Evolutionary conservation across 2,888 invertebrate genomes (phyloP).

Genomic region (Polydrusus pterygomalis): DNA sequence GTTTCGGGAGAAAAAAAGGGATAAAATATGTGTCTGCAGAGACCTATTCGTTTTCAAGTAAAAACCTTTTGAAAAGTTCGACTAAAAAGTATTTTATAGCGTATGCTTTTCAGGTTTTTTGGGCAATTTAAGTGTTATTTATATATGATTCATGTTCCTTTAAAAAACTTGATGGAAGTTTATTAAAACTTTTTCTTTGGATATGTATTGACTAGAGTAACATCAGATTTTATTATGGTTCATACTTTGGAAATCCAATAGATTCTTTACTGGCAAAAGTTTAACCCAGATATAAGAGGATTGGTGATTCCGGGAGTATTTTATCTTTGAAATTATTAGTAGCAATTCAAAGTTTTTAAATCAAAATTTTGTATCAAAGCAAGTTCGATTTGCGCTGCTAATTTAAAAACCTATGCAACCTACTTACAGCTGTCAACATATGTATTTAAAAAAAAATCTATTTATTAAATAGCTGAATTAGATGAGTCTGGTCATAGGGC

Average conservation of each 20-base stretch:
- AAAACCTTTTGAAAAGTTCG: neutral
- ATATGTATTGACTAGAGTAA: neutral
- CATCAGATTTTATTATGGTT: neutral
- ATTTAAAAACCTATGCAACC: too few species aligned
- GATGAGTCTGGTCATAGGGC: too few species aligned
- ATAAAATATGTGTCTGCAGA: slow-evolving; percentile 5
- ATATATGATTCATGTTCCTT: slow-evolving; percentile 2
- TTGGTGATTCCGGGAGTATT: too few species aligned
- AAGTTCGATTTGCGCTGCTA: too few species aligned
- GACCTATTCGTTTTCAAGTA: slow-evolving; percentile 13
- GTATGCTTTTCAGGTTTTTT: slow-evolving; percentile 6
- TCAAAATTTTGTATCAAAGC: too few species aligned
- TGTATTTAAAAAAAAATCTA: too few species aligned
- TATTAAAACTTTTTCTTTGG: neutral
- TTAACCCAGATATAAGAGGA: too few species aligned
- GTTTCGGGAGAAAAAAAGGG: slow-evolving; percentile 4
- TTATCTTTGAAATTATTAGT: too few species aligned
- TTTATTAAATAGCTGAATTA: too few species aligned
- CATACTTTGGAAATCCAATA: neutral
- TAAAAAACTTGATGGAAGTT: neutral
- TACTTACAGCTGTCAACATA: too few species aligned
- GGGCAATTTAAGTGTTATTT: neutral
- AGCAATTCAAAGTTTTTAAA: too few species aligned
- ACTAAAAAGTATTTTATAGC: neutral
- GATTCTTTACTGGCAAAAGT: neutral